These are phyloP conservation scores for Leptosomus discolor DNA, from an alignment of 2,113 vertebrate genomes.

Conservation along the genomic window DNA sequence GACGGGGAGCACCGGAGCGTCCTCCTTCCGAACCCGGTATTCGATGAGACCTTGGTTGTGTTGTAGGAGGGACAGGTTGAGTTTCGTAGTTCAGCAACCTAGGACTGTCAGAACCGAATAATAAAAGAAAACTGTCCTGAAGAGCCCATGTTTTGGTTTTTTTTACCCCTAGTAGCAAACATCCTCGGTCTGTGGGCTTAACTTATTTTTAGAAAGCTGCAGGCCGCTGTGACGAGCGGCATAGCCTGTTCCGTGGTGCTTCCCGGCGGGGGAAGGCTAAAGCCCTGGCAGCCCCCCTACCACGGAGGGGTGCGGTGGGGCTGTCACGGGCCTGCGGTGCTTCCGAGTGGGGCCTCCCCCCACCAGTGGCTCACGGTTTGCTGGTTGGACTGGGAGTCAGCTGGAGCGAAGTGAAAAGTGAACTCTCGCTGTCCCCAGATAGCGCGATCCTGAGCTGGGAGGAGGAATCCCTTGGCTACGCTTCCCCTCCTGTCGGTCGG, in stretches of 20 bases:
- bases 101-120: neutral
- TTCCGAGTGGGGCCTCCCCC: neutral
- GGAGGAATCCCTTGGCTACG: fast-evolving
- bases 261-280: neutral
- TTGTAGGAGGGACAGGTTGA: neutral
- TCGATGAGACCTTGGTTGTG: neutral
- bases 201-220: neutral
- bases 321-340: fast-evolving
- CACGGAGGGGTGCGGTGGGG: neutral
- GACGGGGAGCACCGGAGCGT: neutral
- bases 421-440: neutral
- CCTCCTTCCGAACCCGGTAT: neutral
- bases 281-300: neutral
- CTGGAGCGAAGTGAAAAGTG: neutral
- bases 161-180: neutral
- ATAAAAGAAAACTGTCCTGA: neutral
- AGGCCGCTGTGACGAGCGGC: neutral
- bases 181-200: neutral
- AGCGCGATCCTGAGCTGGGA: neutral
- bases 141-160: neutral
- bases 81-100: neutral
- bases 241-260: neutral
- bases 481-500: neutral
- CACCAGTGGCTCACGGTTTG: fast-evolving
- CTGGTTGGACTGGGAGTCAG: neutral